Base-by-base conservation (phyloP, 2,113 vertebrate species). In the Bostrychus sinensis region DNA sequence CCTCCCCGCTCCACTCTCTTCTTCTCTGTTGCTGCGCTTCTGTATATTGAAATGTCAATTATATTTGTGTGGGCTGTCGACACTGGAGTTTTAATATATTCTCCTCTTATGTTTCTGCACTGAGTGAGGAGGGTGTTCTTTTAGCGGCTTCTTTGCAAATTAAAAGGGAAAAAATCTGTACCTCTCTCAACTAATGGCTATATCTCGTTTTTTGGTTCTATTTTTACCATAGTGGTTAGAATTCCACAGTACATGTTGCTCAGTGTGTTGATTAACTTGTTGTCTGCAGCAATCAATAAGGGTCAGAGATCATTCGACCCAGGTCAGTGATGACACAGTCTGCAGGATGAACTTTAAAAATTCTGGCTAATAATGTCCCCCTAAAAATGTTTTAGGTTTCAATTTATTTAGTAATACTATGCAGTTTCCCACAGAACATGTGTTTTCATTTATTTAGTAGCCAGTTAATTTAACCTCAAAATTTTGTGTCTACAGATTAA, bases 21-120 rank as follows among this genome's bases (percentile, higher is more conserved):
- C 71, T 63, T 75, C 70, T 73, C 62, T 65, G 72, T 77, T 70
- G 70, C 70, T 85, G 76, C 57, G 70, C 58, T 75, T 86, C 82
- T 53, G 42, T 74, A 80, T 86, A 77, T 82, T 83, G 85, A 84
- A 88, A 89, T 89, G 80, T 89, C 86, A 88, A 77, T 88, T 82
- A 82, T 84, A 85, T 80, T 84, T 84, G 86, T 86, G 86, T 81
- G 84, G 82, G 84, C 74, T 78, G 82, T 41, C 56, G 2, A 53
- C 32, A 13, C 59, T 28, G 70, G 48, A 78, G 80, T 81, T 85
- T 83, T 81, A 71, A 84, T 84, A 71, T 77, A 75, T 83, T 82
- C 77, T 43, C 60, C 34, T 66, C 62, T 62, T 28, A 59, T 80
- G 74, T 77, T 59, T 70, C 69, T 75, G 53, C 28, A 74, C 56